Evolutionary conservation across 1,140 invertebrate genomes (phyloP).

Genomic region (Metaphire vulgaris): DNA sequence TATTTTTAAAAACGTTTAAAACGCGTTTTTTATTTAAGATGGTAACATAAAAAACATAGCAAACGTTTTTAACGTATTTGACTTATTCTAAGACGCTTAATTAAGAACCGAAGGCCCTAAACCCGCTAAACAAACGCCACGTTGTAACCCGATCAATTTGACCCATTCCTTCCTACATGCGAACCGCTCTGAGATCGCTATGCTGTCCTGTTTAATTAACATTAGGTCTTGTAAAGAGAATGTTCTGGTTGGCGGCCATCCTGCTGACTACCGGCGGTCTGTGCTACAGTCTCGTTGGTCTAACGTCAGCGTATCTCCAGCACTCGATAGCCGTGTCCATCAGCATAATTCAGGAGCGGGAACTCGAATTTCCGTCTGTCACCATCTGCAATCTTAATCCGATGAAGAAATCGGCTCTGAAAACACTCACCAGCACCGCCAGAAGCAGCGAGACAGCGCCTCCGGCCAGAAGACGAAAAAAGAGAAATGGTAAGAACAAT

Average conservation of each 20-base stretch:
- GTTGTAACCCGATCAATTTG: no score
- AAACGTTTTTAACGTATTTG: no score
- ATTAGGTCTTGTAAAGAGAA: not conserved
- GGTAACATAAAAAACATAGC: no score
- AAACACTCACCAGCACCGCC: not conserved
- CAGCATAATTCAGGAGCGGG: not conserved
- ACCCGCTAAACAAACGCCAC: no score
- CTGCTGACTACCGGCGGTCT: not conserved
- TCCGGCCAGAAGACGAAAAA: not conserved
- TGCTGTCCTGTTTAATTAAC: no score
- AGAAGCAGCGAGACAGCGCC: not conserved
- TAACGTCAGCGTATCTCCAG: not conserved
- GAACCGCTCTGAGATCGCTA: no score
- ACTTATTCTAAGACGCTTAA: no score
- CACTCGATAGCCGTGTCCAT: not conserved
- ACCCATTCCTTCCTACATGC: no score
- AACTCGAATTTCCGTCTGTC: conserved; percentile 7
- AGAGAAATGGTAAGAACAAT: not conserved
- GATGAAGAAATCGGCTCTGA: not conserved
- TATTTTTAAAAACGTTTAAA: no score
- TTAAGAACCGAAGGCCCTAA: no score
- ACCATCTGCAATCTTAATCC: conserved; percentile 19
- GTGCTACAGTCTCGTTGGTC: not conserved
- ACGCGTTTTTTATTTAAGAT: no score
- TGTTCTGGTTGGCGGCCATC: not conserved